These are phyloP conservation scores for Watsonalla cultraria DNA, from an alignment of 2,888 invertebrate genomes.

Conservation along the genomic window DNA sequence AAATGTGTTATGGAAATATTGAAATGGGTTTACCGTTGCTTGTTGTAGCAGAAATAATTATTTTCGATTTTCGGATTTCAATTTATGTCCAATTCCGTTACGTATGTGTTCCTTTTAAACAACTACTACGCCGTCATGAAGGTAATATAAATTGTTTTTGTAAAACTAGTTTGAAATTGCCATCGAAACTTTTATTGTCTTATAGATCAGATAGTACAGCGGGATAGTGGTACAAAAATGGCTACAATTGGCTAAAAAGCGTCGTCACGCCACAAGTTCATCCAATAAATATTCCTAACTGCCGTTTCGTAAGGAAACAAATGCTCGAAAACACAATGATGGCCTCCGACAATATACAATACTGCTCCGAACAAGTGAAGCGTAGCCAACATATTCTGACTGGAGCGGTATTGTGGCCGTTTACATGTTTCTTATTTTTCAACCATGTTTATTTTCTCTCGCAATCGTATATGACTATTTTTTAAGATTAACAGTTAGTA, in stretches of 20 bases:
- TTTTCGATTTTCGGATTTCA: too few species aligned
- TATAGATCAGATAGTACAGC: slow-evolving; percentile 43
- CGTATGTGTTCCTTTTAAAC: not conserved
- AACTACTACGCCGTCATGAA: not conserved
- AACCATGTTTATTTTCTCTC: slow-evolving; percentile 43
- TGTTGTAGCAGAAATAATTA: not conserved
- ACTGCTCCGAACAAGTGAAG: slow-evolving; percentile 65
- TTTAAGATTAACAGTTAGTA: slow-evolving; percentile 19
- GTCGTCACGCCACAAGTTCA: slow-evolving; percentile 70
- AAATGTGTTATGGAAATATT: not conserved
- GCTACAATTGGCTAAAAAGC: slow-evolving; percentile 70
- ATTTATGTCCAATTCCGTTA: not conserved
- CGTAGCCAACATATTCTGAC: slow-evolving; percentile 71
- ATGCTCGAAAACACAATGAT: slow-evolving; percentile 74
- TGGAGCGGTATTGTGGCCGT: slow-evolving; percentile 57
- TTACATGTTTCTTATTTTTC: slow-evolving; percentile 39
- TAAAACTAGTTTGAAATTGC: slow-evolving; percentile 39
- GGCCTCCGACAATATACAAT: slow-evolving; percentile 62
- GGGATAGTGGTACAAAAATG: slow-evolving; percentile 51
- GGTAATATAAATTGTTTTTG: slow-evolving; percentile 18
- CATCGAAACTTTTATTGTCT: slow-evolving; percentile 52
- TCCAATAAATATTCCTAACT: slow-evolving; percentile 76
- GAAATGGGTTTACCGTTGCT: not conserved
- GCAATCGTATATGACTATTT: slow-evolving; percentile 26
- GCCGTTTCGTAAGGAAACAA: slow-evolving; percentile 73